Conservation (phyloP, 2,797 vertebrate species). For the Otolemur crassicaudatus region DNA sequence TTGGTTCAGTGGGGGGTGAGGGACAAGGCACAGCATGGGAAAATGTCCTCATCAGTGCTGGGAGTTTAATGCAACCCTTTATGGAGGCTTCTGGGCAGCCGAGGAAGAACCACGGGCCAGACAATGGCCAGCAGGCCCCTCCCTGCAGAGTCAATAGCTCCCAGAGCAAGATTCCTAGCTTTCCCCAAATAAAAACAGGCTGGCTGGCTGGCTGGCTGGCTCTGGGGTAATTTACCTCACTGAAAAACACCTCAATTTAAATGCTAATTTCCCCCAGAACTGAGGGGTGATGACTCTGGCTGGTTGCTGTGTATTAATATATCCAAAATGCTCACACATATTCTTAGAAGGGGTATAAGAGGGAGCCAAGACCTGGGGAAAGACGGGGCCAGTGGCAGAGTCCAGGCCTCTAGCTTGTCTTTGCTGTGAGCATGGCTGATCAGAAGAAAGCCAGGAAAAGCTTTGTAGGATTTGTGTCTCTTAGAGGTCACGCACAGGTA, state of each 20-base stretch:
- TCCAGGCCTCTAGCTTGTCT: neutral
- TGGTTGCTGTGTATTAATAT: slow-evolving; percentile 72
- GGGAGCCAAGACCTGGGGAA: neutral
- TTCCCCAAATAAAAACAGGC: neutral
- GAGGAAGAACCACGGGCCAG: neutral
- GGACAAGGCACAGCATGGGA: accelerated
- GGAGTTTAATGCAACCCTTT: neutral
- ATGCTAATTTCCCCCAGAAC: slow-evolving; percentile 85
- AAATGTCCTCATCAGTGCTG: neutral
- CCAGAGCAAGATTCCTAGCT: neutral
- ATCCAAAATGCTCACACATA: slow-evolving; percentile 65
- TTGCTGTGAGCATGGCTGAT: neutral
- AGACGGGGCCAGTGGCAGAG: accelerated
- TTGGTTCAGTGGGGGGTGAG: neutral
- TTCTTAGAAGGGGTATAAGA: slow-evolving; percentile 25
- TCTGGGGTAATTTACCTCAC: slow-evolving; percentile 76
- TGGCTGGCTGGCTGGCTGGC: neutral
- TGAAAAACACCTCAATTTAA: slow-evolving; percentile 86
- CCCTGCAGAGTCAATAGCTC: neutral
- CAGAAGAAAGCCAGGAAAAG: neutral
- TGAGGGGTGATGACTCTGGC: slow-evolving; percentile 51
- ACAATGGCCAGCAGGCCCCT: neutral
- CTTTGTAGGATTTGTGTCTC: neutral
- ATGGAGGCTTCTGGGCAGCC: neutral
- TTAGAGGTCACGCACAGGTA: neutral